phyloP scores from a whole-genome alignment of 2,888 invertebrate species.

The Nudaria mundana region DNA sequence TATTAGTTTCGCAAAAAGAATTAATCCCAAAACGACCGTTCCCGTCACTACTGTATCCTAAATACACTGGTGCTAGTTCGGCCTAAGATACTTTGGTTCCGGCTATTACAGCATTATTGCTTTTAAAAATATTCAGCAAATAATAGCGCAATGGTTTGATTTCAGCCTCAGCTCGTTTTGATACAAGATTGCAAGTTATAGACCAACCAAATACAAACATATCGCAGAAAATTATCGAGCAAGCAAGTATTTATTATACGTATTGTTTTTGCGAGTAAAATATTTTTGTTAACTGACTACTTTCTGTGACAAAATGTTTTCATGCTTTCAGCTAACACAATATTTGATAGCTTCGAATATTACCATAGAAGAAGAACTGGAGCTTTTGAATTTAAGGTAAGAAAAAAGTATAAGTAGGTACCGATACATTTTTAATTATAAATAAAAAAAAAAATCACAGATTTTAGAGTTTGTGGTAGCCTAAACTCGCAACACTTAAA shows the following conservation, averaged over 20 bases:
- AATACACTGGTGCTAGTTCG: too few species aligned
- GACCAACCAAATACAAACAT: conserved; percentile 68
- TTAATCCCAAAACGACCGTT: too few species aligned
- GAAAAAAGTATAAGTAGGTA: conserved; percentile 21
- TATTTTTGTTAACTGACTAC: too few species aligned
- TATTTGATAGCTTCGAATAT: conserved; percentile 85
- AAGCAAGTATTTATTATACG: conserved; percentile 40
- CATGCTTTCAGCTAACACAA: conserved; percentile 80
- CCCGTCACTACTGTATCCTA: too few species aligned
- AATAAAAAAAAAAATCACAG: too few species aligned
- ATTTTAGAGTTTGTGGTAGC: too few species aligned
- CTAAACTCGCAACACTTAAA: too few species aligned
- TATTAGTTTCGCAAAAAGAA: too few species aligned
- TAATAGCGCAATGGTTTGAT: not conserved
- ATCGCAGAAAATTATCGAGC: conserved; percentile 64
- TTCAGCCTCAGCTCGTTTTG: conserved; percentile 82
- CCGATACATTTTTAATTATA: not conserved
- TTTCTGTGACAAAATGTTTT: not conserved
- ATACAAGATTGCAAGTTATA: conserved; percentile 78
- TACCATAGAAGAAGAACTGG: conserved; percentile 82
- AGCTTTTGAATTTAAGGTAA: conserved; percentile 86
- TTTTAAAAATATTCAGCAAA: not conserved
- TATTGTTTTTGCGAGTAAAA: not conserved
- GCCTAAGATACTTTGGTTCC: too few species aligned
- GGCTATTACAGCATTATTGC: too few species aligned